These are phyloP conservation scores for Ceyx melanurus DNA, from an alignment of 2,113 vertebrate genomes.

Conservation along the genomic window DNA sequence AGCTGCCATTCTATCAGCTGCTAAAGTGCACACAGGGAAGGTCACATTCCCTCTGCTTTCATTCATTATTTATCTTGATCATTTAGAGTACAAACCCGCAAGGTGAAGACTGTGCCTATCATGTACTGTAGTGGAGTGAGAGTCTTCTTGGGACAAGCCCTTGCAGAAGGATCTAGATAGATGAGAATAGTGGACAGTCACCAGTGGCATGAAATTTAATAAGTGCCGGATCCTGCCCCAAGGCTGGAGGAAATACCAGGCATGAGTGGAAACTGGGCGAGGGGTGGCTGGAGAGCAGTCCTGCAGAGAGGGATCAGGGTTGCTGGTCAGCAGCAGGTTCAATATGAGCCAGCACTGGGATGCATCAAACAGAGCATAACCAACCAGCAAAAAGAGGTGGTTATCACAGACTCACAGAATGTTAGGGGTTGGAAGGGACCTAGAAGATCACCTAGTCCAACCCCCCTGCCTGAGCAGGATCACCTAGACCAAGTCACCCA, in stretches of 20 bases:
- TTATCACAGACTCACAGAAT: background rate
- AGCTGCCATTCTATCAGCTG: background rate
- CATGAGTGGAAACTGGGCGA: accelerated
- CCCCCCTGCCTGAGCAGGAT: too few relatives aligned
- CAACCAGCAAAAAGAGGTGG: background rate
- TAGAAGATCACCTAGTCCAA: too few relatives aligned
- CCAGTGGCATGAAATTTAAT: background rate
- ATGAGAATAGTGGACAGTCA: background rate
- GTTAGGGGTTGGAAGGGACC: too few relatives aligned
- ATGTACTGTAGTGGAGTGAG: background rate
- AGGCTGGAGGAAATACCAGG: accelerated
- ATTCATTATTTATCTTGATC: background rate
- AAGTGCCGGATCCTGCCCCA: background rate
- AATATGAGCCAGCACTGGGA: accelerated
- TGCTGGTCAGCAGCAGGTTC: background rate
- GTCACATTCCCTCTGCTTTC: background rate
- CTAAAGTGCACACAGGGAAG: background rate
- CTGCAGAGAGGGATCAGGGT: background rate
- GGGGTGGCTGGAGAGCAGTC: background rate
- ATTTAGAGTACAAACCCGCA: background rate
- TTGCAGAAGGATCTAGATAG: background rate
- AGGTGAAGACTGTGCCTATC: background rate
- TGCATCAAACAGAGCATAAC: background rate
- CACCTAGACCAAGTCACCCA: too few relatives aligned
- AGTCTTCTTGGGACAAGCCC: background rate